These are phyloP conservation scores for Norana najaformis DNA, from an alignment of 2,888 invertebrate genomes.

Conservation along the genomic window DNA sequence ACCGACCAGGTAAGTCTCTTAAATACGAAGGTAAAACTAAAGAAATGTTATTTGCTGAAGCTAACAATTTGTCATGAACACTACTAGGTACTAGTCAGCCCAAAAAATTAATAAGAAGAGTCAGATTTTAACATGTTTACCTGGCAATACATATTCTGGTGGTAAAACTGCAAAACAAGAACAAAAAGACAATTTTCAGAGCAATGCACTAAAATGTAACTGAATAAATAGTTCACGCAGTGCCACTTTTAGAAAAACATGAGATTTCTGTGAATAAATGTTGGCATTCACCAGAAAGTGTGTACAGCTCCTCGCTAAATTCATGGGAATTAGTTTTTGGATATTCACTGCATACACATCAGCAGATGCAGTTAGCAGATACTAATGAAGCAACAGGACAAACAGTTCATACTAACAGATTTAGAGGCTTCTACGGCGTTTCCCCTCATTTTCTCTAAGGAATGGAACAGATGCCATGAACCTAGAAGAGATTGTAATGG, in stretches of 20 bases:
- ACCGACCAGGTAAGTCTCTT: background rate
- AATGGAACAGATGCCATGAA: too few relatives aligned
- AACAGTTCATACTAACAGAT: background rate
- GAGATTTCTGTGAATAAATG: background rate
- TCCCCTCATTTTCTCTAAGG: too few relatives aligned
- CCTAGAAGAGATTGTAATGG: too few relatives aligned
- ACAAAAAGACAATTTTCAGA: constrained; percentile 9
- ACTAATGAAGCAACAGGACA: background rate
- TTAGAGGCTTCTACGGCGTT: background rate
- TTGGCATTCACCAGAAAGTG: too few relatives aligned
- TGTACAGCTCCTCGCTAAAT: background rate
- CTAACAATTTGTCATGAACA: too few relatives aligned
- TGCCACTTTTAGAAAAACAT: background rate
- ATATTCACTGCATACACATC: background rate
- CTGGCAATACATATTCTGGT: constrained; percentile 25
- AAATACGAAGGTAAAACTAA: too few relatives aligned
- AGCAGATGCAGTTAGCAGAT: background rate
- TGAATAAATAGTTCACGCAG: background rate
- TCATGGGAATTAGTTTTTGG: background rate
- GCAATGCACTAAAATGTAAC: background rate
- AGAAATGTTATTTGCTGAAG: background rate
- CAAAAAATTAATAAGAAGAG: background rate
- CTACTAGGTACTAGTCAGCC: too few relatives aligned
- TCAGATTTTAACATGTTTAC: constrained; percentile 21
- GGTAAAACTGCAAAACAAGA: constrained; percentile 25